These are phyloP conservation scores for Eupsilia transversa DNA, from an alignment of 2,888 invertebrate species.

Conservation along the genomic window DNA sequence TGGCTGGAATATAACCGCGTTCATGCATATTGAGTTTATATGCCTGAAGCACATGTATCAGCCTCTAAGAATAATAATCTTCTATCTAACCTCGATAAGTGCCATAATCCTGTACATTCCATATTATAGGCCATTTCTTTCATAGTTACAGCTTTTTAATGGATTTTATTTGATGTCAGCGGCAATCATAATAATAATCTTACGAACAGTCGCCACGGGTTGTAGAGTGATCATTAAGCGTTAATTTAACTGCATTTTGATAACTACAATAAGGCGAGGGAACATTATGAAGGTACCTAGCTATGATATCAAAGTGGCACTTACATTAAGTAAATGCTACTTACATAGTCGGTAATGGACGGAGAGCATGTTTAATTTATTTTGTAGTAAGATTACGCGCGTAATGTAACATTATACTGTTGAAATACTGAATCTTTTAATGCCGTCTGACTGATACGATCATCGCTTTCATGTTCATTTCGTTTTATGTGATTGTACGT, in stretches of 20 bases:
- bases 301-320: constrained; percentile 82
- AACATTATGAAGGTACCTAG: constrained; percentile 73
- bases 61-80: constrained; percentile 35
- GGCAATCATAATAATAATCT: constrained; percentile 36
- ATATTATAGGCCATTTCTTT: constrained; percentile 38
- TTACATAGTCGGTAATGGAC: constrained; percentile 77
- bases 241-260: constrained; percentile 74
- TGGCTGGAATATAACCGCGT: not conserved
- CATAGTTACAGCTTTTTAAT: constrained; percentile 52
- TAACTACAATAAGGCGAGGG: constrained; percentile 69
- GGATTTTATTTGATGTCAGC: constrained; percentile 56
- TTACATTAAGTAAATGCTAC: constrained; percentile 83
- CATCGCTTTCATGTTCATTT: constrained; percentile 45
- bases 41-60: constrained; percentile 12
- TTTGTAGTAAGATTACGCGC: constrained; percentile 71
- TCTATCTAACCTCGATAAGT: constrained; percentile 14
- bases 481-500: constrained; percentile 46
- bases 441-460: constrained; percentile 52
- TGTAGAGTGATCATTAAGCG: constrained; percentile 69
- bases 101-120: constrained; percentile 19
- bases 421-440: constrained; percentile 57
- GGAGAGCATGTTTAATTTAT: constrained; percentile 75
- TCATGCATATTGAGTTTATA: constrained; percentile 12
- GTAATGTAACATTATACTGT: constrained; percentile 64
- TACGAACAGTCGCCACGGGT: constrained; percentile 36